Percentiles rank a stretch among this genome's conserved stretches.
Conservation (phyloP, 2,888 invertebrate species). For the Scelioninae gen. 1 region DNA sequence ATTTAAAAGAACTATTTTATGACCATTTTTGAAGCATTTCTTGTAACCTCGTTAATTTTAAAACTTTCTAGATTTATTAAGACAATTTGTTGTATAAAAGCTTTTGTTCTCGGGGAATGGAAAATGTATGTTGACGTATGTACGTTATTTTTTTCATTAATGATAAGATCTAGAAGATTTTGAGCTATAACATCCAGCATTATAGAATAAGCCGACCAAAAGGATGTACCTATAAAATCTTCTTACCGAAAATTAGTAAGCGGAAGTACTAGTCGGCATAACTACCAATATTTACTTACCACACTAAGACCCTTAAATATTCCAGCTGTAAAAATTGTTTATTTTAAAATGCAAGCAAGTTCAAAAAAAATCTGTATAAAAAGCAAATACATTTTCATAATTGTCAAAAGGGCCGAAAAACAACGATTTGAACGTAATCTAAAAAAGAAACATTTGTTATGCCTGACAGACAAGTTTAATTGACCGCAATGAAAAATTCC, state of each 20-base stretch:
- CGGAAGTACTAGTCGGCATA: slow-evolving; percentile 17
- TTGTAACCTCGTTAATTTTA: no score
- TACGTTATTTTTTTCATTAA: no score
- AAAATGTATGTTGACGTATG: no score
- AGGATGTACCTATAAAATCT: slow-evolving; percentile 5
- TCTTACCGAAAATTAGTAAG: slow-evolving; percentile 42
- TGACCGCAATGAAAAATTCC: slow-evolving; percentile 59
- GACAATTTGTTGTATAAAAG: no score
- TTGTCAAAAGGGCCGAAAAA: slow-evolving; percentile 12
- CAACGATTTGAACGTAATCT: slow-evolving; percentile 26
- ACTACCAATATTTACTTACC: slow-evolving; percentile 24
- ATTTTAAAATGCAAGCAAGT: not conserved
- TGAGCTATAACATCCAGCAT: no score
- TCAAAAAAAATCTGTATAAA: not conserved
- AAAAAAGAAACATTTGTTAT: slow-evolving; percentile 53
- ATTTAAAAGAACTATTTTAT: no score
- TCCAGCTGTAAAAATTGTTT: slow-evolving; percentile 40
- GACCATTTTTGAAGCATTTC: no score
- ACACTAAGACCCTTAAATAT: slow-evolving; percentile 2
- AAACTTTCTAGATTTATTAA: no score
- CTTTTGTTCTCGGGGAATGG: no score
- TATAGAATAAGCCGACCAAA: not conserved
- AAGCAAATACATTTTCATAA: not conserved
- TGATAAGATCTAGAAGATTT: no score
- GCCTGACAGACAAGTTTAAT: slow-evolving; percentile 56